These are phyloP conservation scores for Odontothrips loti DNA, from an alignment of 2,888 invertebrate species.

Conservation along the genomic window DNA sequence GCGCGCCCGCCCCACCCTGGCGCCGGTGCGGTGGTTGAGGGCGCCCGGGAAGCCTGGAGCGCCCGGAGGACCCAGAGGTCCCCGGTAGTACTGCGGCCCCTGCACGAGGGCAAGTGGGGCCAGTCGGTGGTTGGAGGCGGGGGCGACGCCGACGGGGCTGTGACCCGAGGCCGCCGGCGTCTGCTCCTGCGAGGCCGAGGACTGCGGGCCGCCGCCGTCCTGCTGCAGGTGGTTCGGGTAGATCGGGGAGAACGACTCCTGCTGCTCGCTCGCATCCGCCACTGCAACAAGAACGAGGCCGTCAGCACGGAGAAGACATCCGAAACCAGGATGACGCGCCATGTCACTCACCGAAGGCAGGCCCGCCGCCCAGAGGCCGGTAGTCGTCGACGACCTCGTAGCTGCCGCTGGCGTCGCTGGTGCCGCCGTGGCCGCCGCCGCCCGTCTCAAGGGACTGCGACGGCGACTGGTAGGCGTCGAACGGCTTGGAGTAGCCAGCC, in stretches of 20 bases:
- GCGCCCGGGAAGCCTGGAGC: neutral
- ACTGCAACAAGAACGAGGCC: neutral
- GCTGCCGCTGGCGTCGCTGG: neutral
- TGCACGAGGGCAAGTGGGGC: neutral
- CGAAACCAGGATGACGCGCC: neutral
- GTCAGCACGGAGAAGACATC: neutral
- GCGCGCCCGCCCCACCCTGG: neutral
- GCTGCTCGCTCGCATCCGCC: neutral
- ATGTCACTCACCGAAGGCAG: neutral
- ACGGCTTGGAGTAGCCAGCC: conserved; percentile 1
- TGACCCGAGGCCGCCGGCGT: neutral
- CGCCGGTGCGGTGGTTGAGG: neutral
- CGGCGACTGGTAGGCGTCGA: conserved; percentile 1
- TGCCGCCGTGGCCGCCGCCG: neutral
- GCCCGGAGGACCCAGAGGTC: too few species aligned
- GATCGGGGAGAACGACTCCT: neutral
- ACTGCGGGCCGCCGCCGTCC: neutral
- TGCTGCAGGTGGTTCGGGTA: conserved; percentile 12
- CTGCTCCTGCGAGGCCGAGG: neutral
- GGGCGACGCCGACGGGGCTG: neutral
- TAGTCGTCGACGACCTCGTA: conserved; percentile 21
- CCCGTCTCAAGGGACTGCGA: neutral
- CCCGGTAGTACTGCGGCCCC: neutral
- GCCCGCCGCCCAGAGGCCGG: conserved; percentile 11
- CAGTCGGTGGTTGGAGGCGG: neutral